Conservation (phyloP, 2,113 vertebrate species). For the Setophaga petechia region DNA sequence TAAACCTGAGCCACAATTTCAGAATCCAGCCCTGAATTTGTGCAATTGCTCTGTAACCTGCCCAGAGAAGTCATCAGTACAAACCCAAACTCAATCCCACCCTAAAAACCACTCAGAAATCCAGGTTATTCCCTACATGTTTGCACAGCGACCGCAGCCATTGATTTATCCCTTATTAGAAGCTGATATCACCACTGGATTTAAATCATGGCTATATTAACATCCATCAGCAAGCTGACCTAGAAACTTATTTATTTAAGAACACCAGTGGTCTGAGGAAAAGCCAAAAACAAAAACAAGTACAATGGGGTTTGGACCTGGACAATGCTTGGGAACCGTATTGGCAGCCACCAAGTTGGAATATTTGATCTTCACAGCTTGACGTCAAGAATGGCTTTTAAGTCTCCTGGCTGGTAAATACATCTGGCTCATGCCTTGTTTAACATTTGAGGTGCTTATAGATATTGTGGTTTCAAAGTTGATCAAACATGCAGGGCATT, state of each 20-base stretch:
- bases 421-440: slow-evolving; percentile 54
- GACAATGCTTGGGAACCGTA: slow-evolving; percentile 65
- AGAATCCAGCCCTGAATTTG: background rate
- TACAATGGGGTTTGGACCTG: slow-evolving; percentile 69
- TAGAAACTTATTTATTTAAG: slow-evolving; percentile 71
- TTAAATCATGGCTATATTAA: background rate
- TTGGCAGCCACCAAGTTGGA: slow-evolving; percentile 60
- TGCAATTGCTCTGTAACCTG: background rate
- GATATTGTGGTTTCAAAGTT: slow-evolving; percentile 57
- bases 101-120: background rate
- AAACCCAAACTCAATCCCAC: background rate
- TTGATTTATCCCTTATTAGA: background rate
- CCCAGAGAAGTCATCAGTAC: background rate
- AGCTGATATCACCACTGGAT: background rate
- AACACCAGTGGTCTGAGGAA: slow-evolving; percentile 57
- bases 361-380: slow-evolving; percentile 76
- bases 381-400: slow-evolving; percentile 75
- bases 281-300: slow-evolving; percentile 72
- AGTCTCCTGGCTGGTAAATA: slow-evolving; percentile 69
- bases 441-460: slow-evolving; percentile 53
- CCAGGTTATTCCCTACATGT: background rate
- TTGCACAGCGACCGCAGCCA: background rate
- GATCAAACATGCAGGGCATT: slow-evolving; percentile 36
- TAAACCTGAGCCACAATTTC: background rate
- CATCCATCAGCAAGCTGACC: slow-evolving; percentile 54